phyloP scores from a whole-genome alignment of 2,113 vertebrate genomes.

The Elanoides forficatus region DNA sequence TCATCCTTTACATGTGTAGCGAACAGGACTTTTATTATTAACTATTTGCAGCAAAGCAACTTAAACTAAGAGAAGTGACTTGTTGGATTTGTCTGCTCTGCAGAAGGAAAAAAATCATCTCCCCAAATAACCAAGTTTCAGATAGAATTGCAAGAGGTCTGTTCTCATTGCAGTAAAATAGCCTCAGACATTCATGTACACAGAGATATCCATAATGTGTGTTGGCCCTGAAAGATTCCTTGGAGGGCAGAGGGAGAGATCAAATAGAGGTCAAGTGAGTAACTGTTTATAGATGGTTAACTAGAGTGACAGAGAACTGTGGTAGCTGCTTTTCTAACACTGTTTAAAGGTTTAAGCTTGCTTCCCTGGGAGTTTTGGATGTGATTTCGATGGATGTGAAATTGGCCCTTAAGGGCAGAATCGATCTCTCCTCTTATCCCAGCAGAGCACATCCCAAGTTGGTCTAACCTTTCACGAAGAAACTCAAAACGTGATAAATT shows the following conservation, averaged over 20 bases:
- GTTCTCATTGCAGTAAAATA: background rate
- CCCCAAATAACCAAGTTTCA: background rate
- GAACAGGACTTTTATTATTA: background rate
- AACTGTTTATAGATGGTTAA: conserved; percentile 61
- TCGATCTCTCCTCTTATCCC: conserved; percentile 11
- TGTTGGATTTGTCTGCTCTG: background rate
- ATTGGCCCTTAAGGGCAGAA: conserved; percentile 9
- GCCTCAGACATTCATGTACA: background rate
- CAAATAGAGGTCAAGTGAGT: conserved; percentile 59
- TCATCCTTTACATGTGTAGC: background rate
- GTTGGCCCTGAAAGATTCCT: conserved; percentile 42
- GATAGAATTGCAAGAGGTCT: background rate
- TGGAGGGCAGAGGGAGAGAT: conserved; percentile 33
- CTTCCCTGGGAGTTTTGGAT: conserved; percentile 10
- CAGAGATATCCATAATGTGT: conserved; percentile 2
- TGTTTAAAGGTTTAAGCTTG: conserved; percentile 8
- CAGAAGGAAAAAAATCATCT: background rate
- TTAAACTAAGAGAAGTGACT: background rate
- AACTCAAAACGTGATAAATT: conserved; percentile 37
- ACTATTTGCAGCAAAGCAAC: background rate
- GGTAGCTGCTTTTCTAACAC: conserved; percentile 43
- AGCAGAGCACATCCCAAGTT: background rate
- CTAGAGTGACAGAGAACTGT: conserved; percentile 35
- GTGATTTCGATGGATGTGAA: conserved; percentile 2
- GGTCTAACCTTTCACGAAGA: conserved; percentile 41